Percentiles rank a stretch among this genome's conserved stretches.
Conservation (phyloP, 2,797 vertebrate species). For the Ataeniobius toweri region DNA sequence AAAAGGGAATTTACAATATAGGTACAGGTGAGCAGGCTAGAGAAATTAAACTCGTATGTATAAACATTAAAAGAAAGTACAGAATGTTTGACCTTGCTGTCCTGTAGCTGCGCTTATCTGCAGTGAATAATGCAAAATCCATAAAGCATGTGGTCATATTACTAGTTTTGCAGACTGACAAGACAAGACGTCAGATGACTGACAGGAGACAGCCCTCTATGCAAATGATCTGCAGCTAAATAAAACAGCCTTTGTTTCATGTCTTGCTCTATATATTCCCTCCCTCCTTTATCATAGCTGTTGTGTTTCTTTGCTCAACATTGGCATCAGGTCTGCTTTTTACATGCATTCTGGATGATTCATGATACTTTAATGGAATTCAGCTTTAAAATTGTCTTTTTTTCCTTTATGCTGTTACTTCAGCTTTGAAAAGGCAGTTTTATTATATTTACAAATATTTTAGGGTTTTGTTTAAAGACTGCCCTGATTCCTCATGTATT, state of each 20-base stretch:
- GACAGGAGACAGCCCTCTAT: conserved; percentile 61
- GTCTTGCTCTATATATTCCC: conserved; percentile 37
- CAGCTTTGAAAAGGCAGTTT: conserved; percentile 20
- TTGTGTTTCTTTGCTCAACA: conserved; percentile 25
- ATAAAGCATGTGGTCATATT: not conserved
- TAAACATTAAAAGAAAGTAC: not conserved
- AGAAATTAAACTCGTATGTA: not conserved
- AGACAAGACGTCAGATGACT: conserved; percentile 45
- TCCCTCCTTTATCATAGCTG: conserved; percentile 52
- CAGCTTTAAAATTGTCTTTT: not conserved
- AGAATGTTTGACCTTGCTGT: too few species aligned
- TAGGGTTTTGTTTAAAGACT: not conserved
- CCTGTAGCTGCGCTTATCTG: too few species aligned
- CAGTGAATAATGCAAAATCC: not conserved
- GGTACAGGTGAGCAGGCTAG: not conserved
- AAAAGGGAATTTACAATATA: not conserved
- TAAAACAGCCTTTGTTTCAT: conserved; percentile 63
- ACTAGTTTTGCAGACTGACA: not conserved
- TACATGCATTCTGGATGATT: conserved; percentile 20
- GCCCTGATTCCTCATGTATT: not conserved
- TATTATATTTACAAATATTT: not conserved
- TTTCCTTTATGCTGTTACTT: not conserved
- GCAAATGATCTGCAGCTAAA: conserved; percentile 67
- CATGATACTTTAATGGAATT: conserved; percentile 16
- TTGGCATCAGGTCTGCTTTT: conserved; percentile 15